A percentile compares a stretch with the other conserved stretches of the same genome.
phyloP scores from a whole-genome alignment of 2,888 invertebrate species.

The Cataglyphis livida region DNA sequence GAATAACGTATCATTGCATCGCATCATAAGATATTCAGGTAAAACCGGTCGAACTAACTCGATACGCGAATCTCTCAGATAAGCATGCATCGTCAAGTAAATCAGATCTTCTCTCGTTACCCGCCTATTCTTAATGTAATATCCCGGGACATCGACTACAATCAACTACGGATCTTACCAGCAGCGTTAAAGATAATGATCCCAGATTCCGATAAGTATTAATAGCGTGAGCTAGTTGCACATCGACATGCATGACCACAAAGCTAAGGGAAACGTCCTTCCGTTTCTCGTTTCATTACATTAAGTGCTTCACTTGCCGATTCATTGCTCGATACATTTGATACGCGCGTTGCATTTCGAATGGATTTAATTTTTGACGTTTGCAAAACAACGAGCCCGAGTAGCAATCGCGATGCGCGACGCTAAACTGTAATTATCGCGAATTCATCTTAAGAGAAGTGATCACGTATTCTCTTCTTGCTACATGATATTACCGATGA shows the following conservation, averaged over 20 bases:
- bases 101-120: constrained; percentile 64
- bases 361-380: constrained; percentile 43
- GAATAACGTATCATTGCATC: constrained; percentile 72
- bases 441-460: constrained; percentile 55
- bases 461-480: constrained; percentile 51
- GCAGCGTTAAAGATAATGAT: constrained; percentile 62
- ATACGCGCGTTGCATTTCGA: constrained; percentile 47
- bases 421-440: constrained; percentile 53
- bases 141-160: constrained; percentile 64
- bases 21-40: constrained; percentile 65
- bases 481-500: constrained; percentile 55
- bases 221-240: constrained; percentile 49
- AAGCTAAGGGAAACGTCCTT: constrained; percentile 31
- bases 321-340: constrained; percentile 44
- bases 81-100: constrained; percentile 68
- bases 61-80: constrained; percentile 72
- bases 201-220: constrained; percentile 48
- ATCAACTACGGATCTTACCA: constrained; percentile 64
- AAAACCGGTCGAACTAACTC: constrained; percentile 71
- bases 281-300: constrained; percentile 52
- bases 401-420: constrained; percentile 35
- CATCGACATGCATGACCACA: constrained; percentile 32
- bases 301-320: constrained; percentile 47
- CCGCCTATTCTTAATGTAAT: constrained; percentile 64
- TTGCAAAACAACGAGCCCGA: constrained; percentile 42